Evolutionary conservation across 2,113 vertebrate species (phyloP).

Genomic region (Melanerpes aurifrons): DNA sequence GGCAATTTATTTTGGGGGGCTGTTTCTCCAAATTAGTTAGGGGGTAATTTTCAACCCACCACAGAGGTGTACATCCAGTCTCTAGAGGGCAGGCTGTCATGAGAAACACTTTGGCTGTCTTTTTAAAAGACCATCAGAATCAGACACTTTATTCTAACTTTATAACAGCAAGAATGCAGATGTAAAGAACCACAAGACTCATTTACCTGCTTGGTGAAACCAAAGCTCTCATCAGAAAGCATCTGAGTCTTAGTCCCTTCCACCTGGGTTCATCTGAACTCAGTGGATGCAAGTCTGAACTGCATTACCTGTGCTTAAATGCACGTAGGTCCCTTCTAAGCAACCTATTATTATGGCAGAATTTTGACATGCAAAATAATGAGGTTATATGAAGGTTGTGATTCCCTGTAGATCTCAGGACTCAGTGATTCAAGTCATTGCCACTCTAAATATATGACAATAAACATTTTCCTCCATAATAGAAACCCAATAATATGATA

Average conservation of each 20-base stretch:
- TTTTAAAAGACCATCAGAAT: not conserved
- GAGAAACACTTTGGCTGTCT: not conserved
- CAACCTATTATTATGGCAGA: not conserved
- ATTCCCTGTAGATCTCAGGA: not conserved
- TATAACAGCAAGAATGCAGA: not conserved
- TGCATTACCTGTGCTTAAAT: not conserved
- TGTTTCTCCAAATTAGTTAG: too few species aligned
- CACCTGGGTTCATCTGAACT: not conserved
- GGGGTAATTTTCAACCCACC: too few species aligned
- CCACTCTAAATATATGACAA: not conserved
- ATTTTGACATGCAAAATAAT: not conserved
- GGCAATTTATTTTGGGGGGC: too few species aligned
- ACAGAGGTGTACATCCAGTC: not conserved
- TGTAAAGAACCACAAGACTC: not conserved
- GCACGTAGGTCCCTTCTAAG: not conserved
- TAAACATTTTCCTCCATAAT: not conserved
- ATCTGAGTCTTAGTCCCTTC: not conserved
- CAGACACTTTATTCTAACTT: not conserved
- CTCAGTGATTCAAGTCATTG: not conserved
- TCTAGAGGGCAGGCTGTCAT: not conserved
- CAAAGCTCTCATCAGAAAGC: not conserved
- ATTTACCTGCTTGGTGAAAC: not conserved
- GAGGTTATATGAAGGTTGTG: not conserved
- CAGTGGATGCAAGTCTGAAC: not conserved
- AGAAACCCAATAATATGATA: not conserved